These are phyloP conservation scores for Drosophila dives DNA, from an alignment of 2,888 invertebrate species.

Conservation along the genomic window DNA sequence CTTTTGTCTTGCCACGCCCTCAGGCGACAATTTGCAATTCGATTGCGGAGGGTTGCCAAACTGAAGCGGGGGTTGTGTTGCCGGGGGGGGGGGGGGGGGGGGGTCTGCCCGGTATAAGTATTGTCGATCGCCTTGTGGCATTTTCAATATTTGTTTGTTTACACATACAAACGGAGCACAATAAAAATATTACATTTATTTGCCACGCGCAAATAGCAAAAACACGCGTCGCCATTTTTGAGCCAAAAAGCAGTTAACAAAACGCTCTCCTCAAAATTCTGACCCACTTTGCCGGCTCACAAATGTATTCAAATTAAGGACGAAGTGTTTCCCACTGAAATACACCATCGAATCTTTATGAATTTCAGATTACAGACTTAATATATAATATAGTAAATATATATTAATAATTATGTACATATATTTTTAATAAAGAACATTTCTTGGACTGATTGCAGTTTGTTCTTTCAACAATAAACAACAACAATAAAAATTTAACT, in stretches of 20 bases:
- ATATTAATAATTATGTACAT: background rate
- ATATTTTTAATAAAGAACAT: background rate
- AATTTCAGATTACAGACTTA: background rate
- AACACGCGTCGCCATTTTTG: constrained; percentile 8
- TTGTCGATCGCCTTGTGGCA: constrained; percentile 49
- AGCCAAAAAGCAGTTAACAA: background rate
- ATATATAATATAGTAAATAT: too few species aligned
- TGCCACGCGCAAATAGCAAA: constrained; percentile 26
- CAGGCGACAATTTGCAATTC: constrained; percentile 59
- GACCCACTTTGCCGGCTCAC: background rate
- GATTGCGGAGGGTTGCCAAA: constrained; percentile 49
- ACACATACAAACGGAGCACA: constrained; percentile 8
- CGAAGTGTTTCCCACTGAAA: background rate
- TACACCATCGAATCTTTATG: background rate
- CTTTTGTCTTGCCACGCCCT: constrained; percentile 64
- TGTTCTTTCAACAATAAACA: background rate
- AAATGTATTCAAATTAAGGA: background rate
- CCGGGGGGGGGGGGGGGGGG: background rate
- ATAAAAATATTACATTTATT: constrained; percentile 53
- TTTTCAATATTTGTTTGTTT: constrained; percentile 71
- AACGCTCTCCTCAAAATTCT: constrained; percentile 2
- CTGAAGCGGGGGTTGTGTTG: background rate
- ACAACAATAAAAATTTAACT: background rate
- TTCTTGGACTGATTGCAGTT: background rate
- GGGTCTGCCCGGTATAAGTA: background rate